phyloP scores from a whole-genome alignment of 2,888 invertebrate genomes.

The Lycocerus yunnanus region DNA sequence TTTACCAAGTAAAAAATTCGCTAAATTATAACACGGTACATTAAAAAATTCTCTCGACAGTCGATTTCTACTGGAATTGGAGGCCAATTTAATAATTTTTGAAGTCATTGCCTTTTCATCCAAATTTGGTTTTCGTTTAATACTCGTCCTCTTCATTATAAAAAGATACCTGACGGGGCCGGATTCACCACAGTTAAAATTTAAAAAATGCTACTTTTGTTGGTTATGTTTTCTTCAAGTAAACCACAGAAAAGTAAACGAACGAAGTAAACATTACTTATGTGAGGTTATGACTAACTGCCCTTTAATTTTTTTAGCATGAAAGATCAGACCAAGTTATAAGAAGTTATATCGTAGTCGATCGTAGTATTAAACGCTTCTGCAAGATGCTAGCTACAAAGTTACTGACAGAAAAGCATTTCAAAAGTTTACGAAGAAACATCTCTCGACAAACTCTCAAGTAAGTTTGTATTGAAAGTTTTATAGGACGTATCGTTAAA shows the following conservation, averaged over 20 bases:
- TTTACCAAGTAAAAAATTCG: slow-evolving; percentile 66
- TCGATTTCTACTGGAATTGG: background rate
- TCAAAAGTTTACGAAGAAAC: background rate
- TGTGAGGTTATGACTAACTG: background rate
- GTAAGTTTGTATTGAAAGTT: background rate
- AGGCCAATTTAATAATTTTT: background rate
- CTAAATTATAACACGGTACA: slow-evolving; percentile 57
- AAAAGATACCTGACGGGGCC: background rate
- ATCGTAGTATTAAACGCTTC: background rate
- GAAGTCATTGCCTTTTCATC: background rate
- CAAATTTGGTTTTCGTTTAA: background rate
- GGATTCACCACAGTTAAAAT: background rate
- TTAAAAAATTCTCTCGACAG: slow-evolving; percentile 53
- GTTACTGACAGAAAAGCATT: background rate
- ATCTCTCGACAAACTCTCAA: background rate
- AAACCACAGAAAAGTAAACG: too few relatives aligned
- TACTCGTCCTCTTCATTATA: background rate
- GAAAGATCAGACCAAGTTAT: background rate
- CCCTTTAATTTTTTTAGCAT: background rate
- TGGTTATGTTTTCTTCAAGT: too few relatives aligned
- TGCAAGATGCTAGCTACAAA: background rate
- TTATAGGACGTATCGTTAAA: background rate
- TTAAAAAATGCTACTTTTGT: background rate
- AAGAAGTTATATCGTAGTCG: background rate
- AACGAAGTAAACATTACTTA: background rate